Evolutionary conservation across 1,140 invertebrate species (phyloP), one percentile per base, ranked within the genome.

Genomic region (Pseudomyrmex flavicornis): DNA sequence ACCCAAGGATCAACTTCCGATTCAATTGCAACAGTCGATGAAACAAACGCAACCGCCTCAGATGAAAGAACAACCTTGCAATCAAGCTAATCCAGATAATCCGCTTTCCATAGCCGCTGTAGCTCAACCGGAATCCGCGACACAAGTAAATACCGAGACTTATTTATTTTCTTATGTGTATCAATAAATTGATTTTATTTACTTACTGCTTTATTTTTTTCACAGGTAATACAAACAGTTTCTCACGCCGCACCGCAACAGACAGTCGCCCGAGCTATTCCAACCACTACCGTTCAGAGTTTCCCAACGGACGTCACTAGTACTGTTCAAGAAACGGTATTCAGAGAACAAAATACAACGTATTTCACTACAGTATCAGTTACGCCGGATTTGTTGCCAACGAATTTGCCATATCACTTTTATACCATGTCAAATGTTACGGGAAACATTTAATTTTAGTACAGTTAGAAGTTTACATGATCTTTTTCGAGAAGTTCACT

Each of bases 401-500:
- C 92, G 0, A 94, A 93, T 88, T 88, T 94, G 82, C 90, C 93
- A 61, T 94, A 94, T 68, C 94, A 94, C 75, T 94, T 94, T 90
- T 94, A 94, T 76, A 94, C 91, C 84, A 91, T 94, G 68, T 89
- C 93, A 5, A 94, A 90, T 61, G 91, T 93, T 54, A 85, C 88
- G n/a, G 93, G 93, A 76, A 89, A 80, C 54, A 91, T 94, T 84
- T 87, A 92, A 35, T 90, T 93, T 66, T 88, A 92, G 73, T 90
- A 92, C 75, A 92, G 91, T 91, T 93, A 93, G 73, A 82, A 68
- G n/a, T 87, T 20, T 26, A 83, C 35, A 13, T 35, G 17, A 50
- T 0, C 0, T 5, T 35, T 35, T 35, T 35, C 35, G 35, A 35
- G 35, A 35, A 35, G 35, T 35, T 35, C 0, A 7, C 5, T 35